Evolutionary conservation across 1,140 invertebrate genomes (phyloP), one percentile per base, ranked within the genome.

Genomic region (Lepidurus apus): DNA sequence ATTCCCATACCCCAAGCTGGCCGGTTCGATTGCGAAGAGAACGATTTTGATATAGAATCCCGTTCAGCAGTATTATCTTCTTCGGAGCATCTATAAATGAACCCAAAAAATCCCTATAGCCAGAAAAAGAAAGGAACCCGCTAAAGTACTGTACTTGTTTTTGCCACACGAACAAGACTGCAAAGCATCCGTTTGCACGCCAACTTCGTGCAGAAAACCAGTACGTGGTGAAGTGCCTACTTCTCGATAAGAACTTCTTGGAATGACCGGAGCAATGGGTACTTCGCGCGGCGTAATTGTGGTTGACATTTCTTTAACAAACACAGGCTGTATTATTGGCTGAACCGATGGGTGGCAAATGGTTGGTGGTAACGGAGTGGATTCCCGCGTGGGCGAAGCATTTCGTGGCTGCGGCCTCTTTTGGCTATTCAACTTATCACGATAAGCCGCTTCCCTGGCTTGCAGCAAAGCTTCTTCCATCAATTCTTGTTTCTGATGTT

Each of bases 391-490:
- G 17, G 53, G 53, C 53, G 53, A n/a, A n/a, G 17, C 53, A 65
- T 65, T 13, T 1, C 78, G 42, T 43, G 13, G 47, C 10, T 79
- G 73, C 11, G 43, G 45, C 53, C 8, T 13, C 34, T 24, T 74
- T 74, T 47, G 74, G n/a, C 78, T 73, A 26, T 74, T 45, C 34
- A 17, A 43, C n/a, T 79, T 79, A 45, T 79, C 78, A 9, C 65
- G 34, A 17, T 44, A 13, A 21, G 78, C 78, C 13, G 43, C 44
- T 42, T 79, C 65, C 8, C 45, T 42, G 7, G 78, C 78, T 10
- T 74, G 73, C n/a, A 74, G 17, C 7, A 79, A 75, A 1, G 78
- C 78, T 13, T 79, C 78, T 13, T 79, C 44, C 43, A 79, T 74
- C 24, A 74, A 44, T 43, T 79, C 74, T 43, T 75, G 44, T 21